Evolutionary conservation across 1,140 invertebrate species (phyloP).

Genomic region (Melanaphis sacchari): DNA sequence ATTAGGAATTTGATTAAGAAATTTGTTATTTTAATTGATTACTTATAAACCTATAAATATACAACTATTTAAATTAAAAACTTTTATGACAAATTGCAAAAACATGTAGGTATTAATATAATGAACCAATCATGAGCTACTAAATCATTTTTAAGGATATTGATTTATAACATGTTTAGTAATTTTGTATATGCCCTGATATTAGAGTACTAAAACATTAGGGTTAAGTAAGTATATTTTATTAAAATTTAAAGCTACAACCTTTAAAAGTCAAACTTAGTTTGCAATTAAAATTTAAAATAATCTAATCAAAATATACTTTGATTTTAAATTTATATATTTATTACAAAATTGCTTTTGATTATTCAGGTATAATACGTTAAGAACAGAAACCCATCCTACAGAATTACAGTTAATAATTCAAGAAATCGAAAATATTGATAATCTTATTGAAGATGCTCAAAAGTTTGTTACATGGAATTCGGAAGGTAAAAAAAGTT

Average conservation of each 20-base stretch:
- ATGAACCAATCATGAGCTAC: no score
- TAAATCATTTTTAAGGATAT: no score
- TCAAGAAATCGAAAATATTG: slow-evolving; percentile 71
- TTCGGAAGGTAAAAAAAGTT: slow-evolving; percentile 68
- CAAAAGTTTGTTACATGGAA: slow-evolving; percentile 74
- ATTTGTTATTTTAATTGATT: neutral
- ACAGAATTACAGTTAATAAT: slow-evolving; percentile 75
- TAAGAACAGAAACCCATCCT: slow-evolving; percentile 70
- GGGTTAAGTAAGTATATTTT: no score
- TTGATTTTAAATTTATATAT: neutral
- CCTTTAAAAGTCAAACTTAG: no score
- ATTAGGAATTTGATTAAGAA: neutral
- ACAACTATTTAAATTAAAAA: no score
- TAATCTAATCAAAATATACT: neutral
- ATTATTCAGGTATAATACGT: slow-evolving; percentile 72
- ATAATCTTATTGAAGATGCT: slow-evolving; percentile 70
- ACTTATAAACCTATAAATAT: neutral
- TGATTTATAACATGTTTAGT: no score
- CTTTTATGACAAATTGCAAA: no score
- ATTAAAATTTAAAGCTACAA: no score
- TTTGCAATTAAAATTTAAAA: neutral
- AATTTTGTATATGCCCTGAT: no score
- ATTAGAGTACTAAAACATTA: no score
- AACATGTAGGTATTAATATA: no score
- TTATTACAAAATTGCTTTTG: neutral